A percentile compares a stretch with the other conserved stretches of the same genome.
phyloP scores from a whole-genome alignment of 2,888 invertebrate species.

The Bombylius major region DNA sequence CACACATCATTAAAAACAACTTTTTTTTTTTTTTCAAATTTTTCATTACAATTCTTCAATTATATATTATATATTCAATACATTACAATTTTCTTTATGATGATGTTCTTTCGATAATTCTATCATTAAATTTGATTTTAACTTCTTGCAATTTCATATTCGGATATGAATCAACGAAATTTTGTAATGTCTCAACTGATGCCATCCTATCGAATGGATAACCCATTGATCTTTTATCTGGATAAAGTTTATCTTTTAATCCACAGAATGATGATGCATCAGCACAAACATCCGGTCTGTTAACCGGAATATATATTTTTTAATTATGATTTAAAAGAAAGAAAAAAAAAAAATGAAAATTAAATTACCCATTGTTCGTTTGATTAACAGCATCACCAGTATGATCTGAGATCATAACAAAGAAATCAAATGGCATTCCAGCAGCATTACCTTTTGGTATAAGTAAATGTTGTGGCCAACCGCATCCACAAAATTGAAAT shows the following conservation, averaged over 20 bases:
- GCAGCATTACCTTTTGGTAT: conserved; percentile 55
- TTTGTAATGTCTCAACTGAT: conserved; percentile 44
- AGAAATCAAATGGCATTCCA: conserved; percentile 56
- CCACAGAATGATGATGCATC: conserved; percentile 60
- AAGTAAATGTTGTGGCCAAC: conserved; percentile 76
- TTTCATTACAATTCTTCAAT: no score
- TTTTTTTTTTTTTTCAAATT: no score
- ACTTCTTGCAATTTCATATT: conserved; percentile 60
- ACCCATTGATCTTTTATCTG: conserved; percentile 54
- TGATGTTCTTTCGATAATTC: conserved; percentile 2
- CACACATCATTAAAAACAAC: no score
- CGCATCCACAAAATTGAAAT: conserved; percentile 78
- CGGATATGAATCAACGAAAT: conserved; percentile 43
- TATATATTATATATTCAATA: no score
- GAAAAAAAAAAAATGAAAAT: neutral
- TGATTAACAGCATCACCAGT: conserved; percentile 41
- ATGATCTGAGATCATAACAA: conserved; percentile 67
- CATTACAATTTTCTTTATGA: no score
- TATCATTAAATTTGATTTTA: conserved; percentile 45
- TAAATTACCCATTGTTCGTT: conserved; percentile 13
- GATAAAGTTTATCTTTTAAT: conserved; percentile 51
- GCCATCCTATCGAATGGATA: conserved; percentile 42
- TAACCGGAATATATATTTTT: neutral
- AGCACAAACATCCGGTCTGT: conserved; percentile 38
- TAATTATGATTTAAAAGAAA: neutral